phyloP scores from a whole-genome alignment of 2,113 vertebrate species.

The Equus przewalskii region DNA sequence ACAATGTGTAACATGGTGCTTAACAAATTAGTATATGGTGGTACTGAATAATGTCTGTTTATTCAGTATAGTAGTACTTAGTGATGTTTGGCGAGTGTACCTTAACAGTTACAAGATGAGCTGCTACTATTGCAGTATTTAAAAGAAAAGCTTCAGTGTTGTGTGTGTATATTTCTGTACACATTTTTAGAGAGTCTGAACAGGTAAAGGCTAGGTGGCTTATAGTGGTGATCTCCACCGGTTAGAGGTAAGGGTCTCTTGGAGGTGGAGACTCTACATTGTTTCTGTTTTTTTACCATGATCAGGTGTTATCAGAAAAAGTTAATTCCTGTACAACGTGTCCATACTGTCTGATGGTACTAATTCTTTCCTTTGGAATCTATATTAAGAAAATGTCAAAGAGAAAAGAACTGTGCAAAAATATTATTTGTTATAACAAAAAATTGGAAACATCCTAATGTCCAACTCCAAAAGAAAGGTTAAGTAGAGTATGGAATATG shows the following conservation, averaged over 20 bases:
- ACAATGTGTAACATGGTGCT: neutral
- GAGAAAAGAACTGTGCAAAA: neutral
- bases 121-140: neutral
- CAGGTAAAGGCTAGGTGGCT: neutral
- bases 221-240: neutral
- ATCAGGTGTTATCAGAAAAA: conserved; percentile 5
- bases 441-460: neutral
- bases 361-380: conserved; percentile 40
- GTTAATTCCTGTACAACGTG: neutral
- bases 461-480: neutral
- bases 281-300: neutral
- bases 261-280: neutral
- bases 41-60: neutral
- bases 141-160: neutral
- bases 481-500: neutral
- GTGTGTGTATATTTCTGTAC: neutral
- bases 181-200: neutral
- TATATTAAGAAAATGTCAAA: conserved; percentile 35
- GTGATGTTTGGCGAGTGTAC: neutral
- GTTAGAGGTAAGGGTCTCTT: neutral
- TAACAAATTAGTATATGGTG: neutral
- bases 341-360: neutral
- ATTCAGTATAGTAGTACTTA: neutral
- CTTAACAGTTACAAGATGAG: neutral
- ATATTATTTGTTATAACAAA: neutral